Conservation (phyloP, 2,113 vertebrate genomes). For the Tachysurus fulvidraco region DNA sequence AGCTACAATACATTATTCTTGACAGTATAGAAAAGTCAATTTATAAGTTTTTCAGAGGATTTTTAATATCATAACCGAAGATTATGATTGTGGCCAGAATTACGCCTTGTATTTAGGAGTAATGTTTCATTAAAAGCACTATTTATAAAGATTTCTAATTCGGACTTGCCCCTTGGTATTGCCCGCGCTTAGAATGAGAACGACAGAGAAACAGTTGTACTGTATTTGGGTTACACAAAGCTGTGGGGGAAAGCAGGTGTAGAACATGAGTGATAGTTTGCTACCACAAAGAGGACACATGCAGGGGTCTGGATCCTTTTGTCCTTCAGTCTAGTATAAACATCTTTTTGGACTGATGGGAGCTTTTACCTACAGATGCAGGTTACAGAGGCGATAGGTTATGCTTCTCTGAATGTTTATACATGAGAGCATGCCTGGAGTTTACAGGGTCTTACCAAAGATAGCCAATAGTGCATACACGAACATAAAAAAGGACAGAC, state of each 20-base stretch:
- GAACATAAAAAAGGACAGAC: not conserved
- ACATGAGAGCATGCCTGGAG: not conserved
- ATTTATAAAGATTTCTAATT: not conserved
- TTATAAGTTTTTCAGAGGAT: not conserved
- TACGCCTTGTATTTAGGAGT: not conserved
- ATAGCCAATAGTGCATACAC: not conserved
- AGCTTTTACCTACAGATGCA: constrained; percentile 29
- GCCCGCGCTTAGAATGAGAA: not conserved
- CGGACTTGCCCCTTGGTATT: not conserved
- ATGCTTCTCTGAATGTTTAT: constrained; percentile 25
- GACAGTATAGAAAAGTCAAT: not conserved
- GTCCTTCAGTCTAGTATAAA: constrained; percentile 43
- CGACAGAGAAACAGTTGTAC: not conserved
- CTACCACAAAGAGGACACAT: constrained; percentile 16
- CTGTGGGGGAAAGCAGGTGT: constrained; percentile 19
- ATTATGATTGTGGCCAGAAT: not conserved
- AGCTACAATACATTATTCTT: not conserved
- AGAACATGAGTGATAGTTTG: constrained; percentile 29
- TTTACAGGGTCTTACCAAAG: not conserved
- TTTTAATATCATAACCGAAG: not conserved
- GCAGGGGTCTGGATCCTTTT: constrained; percentile 35
- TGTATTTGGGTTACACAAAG: constrained; percentile 2
- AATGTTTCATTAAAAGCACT: not conserved
- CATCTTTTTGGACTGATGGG: constrained; percentile 32
- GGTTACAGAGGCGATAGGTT: not conserved